These are phyloP conservation scores for Bubo bubo DNA, from an alignment of 2,113 vertebrate genomes.

Conservation along the genomic window DNA sequence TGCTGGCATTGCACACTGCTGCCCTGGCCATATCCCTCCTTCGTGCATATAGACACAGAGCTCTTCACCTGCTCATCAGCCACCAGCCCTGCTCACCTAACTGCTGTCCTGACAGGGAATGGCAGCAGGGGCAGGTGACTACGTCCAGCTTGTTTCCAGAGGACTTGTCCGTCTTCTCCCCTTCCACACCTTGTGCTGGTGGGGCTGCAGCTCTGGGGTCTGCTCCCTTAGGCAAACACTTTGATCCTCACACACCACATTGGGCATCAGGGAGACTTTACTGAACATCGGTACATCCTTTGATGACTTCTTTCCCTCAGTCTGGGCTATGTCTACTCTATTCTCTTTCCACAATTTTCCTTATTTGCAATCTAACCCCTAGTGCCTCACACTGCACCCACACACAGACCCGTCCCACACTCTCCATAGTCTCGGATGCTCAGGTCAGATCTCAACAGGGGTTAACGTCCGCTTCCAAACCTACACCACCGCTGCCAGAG, in stretches of 20 bases:
- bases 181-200: neutral
- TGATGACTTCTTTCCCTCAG: neutral
- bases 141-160: neutral
- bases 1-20: fast-evolving
- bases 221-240: neutral
- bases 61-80: fast-evolving
- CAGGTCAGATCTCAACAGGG: neutral
- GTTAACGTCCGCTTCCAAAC: neutral
- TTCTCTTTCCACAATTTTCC: neutral
- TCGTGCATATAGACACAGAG: fast-evolving
- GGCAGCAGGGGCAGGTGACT: neutral
- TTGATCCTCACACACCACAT: neutral
- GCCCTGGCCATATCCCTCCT: neutral
- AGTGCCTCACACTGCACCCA: neutral
- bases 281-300: neutral
- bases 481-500: neutral
- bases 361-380: neutral
- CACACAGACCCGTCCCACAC: neutral
- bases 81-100: neutral
- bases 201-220: neutral
- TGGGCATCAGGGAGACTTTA: neutral
- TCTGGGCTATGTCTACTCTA: neutral
- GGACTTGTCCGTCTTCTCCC: neutral
- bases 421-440: neutral
- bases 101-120: neutral